Evolutionary conservation across 2,113 vertebrate genomes (phyloP).

Genomic region (Ceuthmochares aereus): DNA sequence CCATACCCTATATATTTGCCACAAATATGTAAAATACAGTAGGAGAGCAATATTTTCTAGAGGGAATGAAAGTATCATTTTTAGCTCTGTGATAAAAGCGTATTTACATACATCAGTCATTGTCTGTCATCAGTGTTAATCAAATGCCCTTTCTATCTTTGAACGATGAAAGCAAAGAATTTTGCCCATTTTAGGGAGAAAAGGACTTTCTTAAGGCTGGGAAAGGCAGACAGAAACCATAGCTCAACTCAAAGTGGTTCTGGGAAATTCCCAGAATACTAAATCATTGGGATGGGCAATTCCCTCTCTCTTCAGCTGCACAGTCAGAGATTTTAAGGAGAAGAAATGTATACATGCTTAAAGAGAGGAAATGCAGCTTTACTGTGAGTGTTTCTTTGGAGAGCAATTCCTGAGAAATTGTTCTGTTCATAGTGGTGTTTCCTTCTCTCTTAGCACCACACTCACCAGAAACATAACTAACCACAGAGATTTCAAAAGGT

Average conservation of each 20-base stretch:
- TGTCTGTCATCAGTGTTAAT: neutral
- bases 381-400: neutral
- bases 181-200: constrained; percentile 25
- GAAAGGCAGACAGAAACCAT: constrained; percentile 17
- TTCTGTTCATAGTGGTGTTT: neutral
- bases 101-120: neutral
- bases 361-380: constrained; percentile 29
- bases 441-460: neutral
- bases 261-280: constrained; percentile 47
- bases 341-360: neutral
- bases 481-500: neutral
- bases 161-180: neutral
- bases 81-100: neutral
- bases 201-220: neutral
- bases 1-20: neutral
- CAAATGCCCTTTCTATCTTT: neutral
- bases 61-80: neutral
- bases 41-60: neutral
- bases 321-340: neutral
- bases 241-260: constrained; percentile 3
- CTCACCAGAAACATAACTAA: neutral
- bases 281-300: constrained; percentile 43
- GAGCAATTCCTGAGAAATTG: neutral
- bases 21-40: neutral
- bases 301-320: constrained; percentile 9